Conservation (phyloP, 2,113 vertebrate species). For the Salvelinus namaycush region DNA sequence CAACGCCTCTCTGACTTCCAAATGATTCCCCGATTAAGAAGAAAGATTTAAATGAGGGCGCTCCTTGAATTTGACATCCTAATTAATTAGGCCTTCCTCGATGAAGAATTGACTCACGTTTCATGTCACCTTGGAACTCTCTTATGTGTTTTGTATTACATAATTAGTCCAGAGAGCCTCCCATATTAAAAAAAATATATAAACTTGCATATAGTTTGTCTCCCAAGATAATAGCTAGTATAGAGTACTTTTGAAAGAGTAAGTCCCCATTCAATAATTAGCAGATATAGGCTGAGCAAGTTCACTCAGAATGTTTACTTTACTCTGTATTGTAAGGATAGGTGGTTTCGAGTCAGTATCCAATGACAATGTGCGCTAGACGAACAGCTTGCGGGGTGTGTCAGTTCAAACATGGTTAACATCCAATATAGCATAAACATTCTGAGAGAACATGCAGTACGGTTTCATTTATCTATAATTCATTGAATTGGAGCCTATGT, state of each 20-base stretch:
- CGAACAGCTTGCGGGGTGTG: too few species aligned
- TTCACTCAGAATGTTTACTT: too few species aligned
- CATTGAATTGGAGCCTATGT: too few species aligned
- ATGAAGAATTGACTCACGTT: conserved; percentile 67
- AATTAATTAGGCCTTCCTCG: conserved; percentile 71
- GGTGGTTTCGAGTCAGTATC: too few species aligned
- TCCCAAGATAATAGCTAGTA: conserved; percentile 7
- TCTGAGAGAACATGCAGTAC: too few species aligned
- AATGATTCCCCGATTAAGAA: conserved; percentile 74
- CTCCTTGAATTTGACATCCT: conserved; percentile 68
- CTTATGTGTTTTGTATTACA: conserved; percentile 41
- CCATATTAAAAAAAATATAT: conserved; percentile 7
- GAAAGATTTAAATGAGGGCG: conserved; percentile 69
- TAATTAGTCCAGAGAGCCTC: conserved; percentile 40
- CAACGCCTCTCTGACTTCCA: conserved; percentile 66
- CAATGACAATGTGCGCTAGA: too few species aligned
- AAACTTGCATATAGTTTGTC: conserved; percentile 27
- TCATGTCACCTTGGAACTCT: conserved; percentile 68
- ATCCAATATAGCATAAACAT: too few species aligned
- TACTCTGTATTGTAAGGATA: too few species aligned
- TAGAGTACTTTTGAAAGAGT: conserved; percentile 10
- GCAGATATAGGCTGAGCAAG: background rate
- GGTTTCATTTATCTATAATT: too few species aligned
- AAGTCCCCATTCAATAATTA: background rate
- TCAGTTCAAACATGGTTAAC: too few species aligned